phyloP scores from a whole-genome alignment of 2,888 invertebrate genomes.

The Stenodema calcarata region DNA sequence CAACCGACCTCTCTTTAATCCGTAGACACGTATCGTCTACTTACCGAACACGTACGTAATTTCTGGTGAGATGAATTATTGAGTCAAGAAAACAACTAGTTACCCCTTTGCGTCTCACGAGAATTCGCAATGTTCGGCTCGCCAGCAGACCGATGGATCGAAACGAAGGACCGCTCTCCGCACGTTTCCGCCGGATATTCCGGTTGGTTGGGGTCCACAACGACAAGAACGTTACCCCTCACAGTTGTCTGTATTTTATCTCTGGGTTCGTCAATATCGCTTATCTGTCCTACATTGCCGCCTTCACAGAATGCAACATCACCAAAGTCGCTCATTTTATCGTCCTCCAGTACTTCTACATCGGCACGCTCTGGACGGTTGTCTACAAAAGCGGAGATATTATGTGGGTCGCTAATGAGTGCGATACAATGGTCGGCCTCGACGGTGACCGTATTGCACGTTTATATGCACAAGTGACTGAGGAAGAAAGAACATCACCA shows the following conservation, averaged over 20 bases:
- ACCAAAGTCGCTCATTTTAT: slow-evolving; percentile 34
- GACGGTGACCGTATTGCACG: not conserved
- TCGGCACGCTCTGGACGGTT: slow-evolving; percentile 22
- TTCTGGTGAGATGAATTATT: not conserved
- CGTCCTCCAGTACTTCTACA: slow-evolving; percentile 4
- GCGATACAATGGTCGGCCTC: not conserved
- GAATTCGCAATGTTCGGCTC: not conserved
- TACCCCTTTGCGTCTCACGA: not conserved
- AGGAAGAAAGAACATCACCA: not conserved
- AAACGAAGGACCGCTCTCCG: not conserved
- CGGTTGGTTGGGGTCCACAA: slow-evolving; percentile 2
- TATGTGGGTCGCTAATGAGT: not conserved
- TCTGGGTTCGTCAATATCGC: not conserved
- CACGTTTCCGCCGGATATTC: not conserved
- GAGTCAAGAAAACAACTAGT: not conserved
- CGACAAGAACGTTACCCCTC: not conserved
- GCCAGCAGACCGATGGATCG: not conserved
- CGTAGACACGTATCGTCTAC: not conserved
- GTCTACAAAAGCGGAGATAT: not conserved
- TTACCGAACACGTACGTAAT: not conserved
- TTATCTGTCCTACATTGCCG: not conserved
- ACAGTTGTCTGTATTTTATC: not conserved
- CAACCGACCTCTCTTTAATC: not conserved
- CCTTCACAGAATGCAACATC: slow-evolving; percentile 30
- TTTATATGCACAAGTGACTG: not conserved